These are phyloP conservation scores for Sarcophaga carnaria DNA, from an alignment of 2,888 invertebrate genomes.

Conservation along the genomic window DNA sequence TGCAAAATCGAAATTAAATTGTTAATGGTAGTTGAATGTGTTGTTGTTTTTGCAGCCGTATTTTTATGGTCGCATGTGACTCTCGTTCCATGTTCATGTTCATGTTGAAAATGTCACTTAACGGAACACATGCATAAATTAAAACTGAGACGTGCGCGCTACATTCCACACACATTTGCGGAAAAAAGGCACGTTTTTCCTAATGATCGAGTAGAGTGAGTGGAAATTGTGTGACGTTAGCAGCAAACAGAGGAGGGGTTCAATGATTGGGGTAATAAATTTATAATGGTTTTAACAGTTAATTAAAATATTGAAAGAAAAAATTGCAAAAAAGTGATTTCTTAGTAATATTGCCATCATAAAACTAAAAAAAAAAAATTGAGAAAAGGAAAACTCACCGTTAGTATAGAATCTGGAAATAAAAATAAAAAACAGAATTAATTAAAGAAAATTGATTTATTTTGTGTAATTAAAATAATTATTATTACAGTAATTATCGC, in stretches of 20 bases:
- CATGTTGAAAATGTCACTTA: slow-evolving; percentile 62
- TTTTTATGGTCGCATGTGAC: slow-evolving; percentile 31
- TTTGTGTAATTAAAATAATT: neutral
- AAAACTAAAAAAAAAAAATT: neutral
- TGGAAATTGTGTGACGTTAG: neutral
- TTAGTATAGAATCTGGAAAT: slow-evolving; percentile 14
- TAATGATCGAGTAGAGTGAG: neutral
- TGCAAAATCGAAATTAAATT: slow-evolving; percentile 51
- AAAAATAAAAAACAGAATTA: neutral
- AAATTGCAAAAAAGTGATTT: neutral
- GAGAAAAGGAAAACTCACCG: too few species aligned
- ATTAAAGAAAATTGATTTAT: slow-evolving; percentile 1
- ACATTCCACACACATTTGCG: neutral
- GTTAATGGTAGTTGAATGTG: slow-evolving; percentile 49
- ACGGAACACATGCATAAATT: slow-evolving; percentile 59
- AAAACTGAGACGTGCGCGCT: slow-evolving; percentile 17
- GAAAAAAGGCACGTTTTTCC: slow-evolving; percentile 40
- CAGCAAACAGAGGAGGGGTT: neutral
- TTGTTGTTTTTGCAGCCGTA: neutral
- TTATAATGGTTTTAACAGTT: neutral
- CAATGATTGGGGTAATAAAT: neutral
- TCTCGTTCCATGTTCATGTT: slow-evolving; percentile 45
- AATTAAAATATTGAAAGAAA: slow-evolving; percentile 44
- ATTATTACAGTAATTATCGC: too few species aligned
- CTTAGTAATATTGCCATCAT: neutral